phyloP scores from a whole-genome alignment of 2,888 invertebrate species.

The Agrochola circellaris region DNA sequence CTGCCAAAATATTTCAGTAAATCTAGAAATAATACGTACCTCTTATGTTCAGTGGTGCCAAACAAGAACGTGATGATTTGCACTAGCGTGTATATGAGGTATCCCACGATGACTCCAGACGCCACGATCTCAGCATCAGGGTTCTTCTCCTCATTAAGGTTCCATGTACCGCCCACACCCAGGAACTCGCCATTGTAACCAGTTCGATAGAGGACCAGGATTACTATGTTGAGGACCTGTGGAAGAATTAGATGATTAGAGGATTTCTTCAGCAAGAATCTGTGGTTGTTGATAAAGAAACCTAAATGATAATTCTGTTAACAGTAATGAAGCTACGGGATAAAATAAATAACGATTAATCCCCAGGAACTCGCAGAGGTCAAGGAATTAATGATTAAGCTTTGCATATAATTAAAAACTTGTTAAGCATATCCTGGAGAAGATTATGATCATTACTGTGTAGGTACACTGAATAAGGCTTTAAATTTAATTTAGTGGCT shows the following conservation, averaged over 20 bases:
- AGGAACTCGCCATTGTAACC: conserved; percentile 96
- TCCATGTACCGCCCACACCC: conserved; percentile 97
- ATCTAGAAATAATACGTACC: conserved; percentile 80
- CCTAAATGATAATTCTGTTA: not conserved
- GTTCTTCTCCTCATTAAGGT: conserved; percentile 96
- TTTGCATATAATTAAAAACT: not conserved
- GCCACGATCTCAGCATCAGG: conserved; percentile 97
- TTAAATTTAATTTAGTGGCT: not conserved
- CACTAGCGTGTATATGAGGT: conserved; percentile 95
- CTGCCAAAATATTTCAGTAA: not conserved
- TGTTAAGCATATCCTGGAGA: not conserved
- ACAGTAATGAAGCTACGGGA: not conserved
- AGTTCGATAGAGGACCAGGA: conserved; percentile 95
- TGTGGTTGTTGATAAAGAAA: no score
- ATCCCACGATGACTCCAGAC: conserved; percentile 96
- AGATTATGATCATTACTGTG: not conserved
- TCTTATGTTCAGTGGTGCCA: conserved; percentile 94
- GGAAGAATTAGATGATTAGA: conserved; percentile 7
- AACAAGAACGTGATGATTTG: conserved; percentile 94
- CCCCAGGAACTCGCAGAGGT: not conserved
- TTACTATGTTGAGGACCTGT: conserved; percentile 95
- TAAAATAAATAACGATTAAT: not conserved
- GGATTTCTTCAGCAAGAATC: not conserved
- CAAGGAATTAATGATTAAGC: not conserved
- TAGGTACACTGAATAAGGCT: not conserved